Base-by-base conservation (phyloP, 2,888 invertebrate genomes). In the Heliconius hortense region DNA sequence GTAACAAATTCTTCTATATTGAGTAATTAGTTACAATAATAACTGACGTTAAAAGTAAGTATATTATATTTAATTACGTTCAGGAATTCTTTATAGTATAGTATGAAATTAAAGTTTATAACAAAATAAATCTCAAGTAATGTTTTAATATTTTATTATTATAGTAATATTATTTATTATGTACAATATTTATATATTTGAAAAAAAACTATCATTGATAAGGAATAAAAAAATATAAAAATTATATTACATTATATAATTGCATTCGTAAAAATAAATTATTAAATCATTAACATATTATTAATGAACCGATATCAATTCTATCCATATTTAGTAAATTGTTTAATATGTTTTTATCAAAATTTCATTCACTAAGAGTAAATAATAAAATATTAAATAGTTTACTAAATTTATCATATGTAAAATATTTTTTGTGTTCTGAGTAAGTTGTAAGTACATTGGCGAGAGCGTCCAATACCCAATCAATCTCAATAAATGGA, bases 1-100 rank as follows among this genome's bases (percentile, higher is more conserved):
- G 7, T 64, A 39, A 39, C n/a, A 64, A 64, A 64, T 64, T 35
- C 35, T n/a, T 63, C 63, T 28, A 31, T 48, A 48, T 48, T 48
- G 48, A 48, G 18, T 5, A 48, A 56, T 56, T 56, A n/a, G 3
- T 56, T 56, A n/a, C 10, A 56, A 56, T n/a, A 56, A n/a, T 56
- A n/a, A 56, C 56, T n/a, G n/a, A 53, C 21, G 21, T 53, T 53
- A 53, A 5, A 21, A 53, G 8, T 53, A 53, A 21, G 21, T n/a
- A n/a, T 3, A 53, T n/a, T n/a, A n/a, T 3, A 53, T n/a, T 8
- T 53, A 10, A n/a, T 10, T 56, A n/a, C 0, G 0, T 56, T 21
- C 7, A 48, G 0, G 48, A 48, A 48, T 48, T 48, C 48, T 18
- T 48, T 7, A 5, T 48, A 2, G 15, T 15, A 15, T 43, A 43